These are phyloP conservation scores for Acrocyrtus sp. DNA, from an alignment of 2,888 invertebrate genomes.

Conservation along the genomic window DNA sequence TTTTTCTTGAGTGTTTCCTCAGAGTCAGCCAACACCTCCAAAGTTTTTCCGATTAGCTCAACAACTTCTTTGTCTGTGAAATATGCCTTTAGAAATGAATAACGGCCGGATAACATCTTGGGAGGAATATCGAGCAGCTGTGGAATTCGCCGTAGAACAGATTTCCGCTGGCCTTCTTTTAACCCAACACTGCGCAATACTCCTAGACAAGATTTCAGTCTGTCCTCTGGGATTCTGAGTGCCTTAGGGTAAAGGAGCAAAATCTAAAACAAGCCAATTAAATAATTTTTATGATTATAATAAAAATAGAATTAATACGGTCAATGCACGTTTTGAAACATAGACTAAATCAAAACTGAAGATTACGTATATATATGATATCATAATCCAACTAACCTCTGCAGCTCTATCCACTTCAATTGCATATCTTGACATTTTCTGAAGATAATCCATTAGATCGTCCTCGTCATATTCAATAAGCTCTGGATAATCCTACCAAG, in stretches of 20 bases:
- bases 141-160: constrained; percentile 42
- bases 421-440: constrained; percentile 30
- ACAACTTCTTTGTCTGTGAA: constrained; percentile 47
- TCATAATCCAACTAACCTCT: too few relatives aligned
- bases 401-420: constrained; percentile 33
- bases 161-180: constrained; percentile 28
- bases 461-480: constrained; percentile 25
- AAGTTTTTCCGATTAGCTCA: constrained; percentile 44
- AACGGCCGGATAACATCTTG: constrained; percentile 19
- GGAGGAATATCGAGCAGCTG: constrained; percentile 30
- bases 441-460: constrained; percentile 28
- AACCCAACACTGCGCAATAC: constrained; percentile 42
- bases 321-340: too few relatives aligned
- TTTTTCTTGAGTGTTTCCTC: constrained; percentile 36
- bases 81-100: constrained; percentile 47
- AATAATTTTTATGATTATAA: too few relatives aligned
- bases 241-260: constrained; percentile 50
- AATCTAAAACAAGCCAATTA: constrained; percentile 40
- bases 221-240: constrained; percentile 2
- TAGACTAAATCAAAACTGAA: too few relatives aligned
- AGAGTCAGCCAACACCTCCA: constrained; percentile 36
- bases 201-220: constrained; percentile 12
- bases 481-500: constrained; percentile 40
- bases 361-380: background rate
- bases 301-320: too few relatives aligned